A percentile compares a stretch with the other conserved stretches of the same genome.
Conservation (phyloP, 2,113 vertebrate species). For the Python bivittatus region DNA sequence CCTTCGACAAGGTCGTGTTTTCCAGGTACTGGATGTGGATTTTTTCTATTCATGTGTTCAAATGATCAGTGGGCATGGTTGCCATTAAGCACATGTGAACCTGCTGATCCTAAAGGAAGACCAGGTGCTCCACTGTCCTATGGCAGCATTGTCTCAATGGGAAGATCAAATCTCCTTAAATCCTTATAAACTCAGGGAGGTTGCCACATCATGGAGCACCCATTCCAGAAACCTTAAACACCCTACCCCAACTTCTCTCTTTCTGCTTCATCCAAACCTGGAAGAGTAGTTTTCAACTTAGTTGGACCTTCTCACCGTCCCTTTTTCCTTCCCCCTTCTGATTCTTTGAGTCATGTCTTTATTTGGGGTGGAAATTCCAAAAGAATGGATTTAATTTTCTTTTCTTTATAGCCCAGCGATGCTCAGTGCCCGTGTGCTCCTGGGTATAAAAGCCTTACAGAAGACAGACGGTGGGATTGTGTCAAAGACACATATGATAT, state of each 20-base stretch:
- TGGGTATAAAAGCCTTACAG: slow-evolving; percentile 58
- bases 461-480: slow-evolving; percentile 65
- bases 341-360: neutral
- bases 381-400: neutral
- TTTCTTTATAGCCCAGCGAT: slow-evolving; percentile 74
- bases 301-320: neutral
- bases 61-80: neutral
- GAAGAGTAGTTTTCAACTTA: neutral
- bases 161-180: neutral
- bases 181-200: neutral
- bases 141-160: neutral
- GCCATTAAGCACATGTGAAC: neutral
- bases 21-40: slow-evolving; percentile 78
- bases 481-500: slow-evolving; percentile 64
- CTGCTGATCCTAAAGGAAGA: neutral
- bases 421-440: slow-evolving; percentile 80
- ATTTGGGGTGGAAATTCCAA: neutral
- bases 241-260: neutral
- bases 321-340: neutral
- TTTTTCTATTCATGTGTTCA: neutral
- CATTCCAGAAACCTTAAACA: neutral
- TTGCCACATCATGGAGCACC: neutral
- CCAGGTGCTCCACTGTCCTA: neutral
- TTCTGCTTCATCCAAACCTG: neutral
- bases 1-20: slow-evolving; percentile 70